Percentiles rank a stretch among this genome's conserved stretches.
Evolutionary conservation across 2,113 vertebrate genomes (phyloP).

Genomic region (Crotophaga sulcirostris): DNA sequence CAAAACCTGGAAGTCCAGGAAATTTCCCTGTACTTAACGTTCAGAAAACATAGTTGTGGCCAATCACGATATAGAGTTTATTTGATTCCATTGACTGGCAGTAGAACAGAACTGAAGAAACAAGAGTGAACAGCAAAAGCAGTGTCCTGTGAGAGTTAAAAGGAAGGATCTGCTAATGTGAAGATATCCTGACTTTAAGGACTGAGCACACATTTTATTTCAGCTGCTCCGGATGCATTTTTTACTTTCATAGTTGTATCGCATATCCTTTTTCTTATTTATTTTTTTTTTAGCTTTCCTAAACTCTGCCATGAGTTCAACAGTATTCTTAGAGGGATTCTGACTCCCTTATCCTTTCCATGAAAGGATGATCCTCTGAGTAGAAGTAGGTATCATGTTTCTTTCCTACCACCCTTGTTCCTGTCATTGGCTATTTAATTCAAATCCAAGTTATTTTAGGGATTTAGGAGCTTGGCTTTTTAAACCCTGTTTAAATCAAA

Average conservation of each 20-base stretch:
- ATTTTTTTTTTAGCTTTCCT: neutral
- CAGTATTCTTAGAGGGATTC: neutral
- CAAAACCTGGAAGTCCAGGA: neutral
- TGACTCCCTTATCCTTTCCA: neutral
- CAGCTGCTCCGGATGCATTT: neutral
- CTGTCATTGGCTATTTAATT: neutral
- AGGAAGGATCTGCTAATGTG: neutral
- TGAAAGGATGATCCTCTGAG: neutral
- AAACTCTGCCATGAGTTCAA: neutral
- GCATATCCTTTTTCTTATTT: neutral
- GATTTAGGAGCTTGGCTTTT: neutral
- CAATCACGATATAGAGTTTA: neutral
- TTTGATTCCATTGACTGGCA: neutral
- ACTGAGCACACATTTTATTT: neutral
- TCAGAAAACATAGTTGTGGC: neutral
- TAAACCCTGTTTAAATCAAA: slow-evolving; percentile 9
- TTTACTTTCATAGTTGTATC: neutral
- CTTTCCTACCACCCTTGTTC: neutral
- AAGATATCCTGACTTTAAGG: neutral
- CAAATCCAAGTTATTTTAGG: neutral
- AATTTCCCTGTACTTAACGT: neutral
- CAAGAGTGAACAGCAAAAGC: neutral
- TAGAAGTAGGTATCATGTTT: neutral
- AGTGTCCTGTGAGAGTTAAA: neutral
- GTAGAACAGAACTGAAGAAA: neutral